Conservation (phyloP, 2,797 vertebrate genomes). For the Alfaro cultratus region DNA sequence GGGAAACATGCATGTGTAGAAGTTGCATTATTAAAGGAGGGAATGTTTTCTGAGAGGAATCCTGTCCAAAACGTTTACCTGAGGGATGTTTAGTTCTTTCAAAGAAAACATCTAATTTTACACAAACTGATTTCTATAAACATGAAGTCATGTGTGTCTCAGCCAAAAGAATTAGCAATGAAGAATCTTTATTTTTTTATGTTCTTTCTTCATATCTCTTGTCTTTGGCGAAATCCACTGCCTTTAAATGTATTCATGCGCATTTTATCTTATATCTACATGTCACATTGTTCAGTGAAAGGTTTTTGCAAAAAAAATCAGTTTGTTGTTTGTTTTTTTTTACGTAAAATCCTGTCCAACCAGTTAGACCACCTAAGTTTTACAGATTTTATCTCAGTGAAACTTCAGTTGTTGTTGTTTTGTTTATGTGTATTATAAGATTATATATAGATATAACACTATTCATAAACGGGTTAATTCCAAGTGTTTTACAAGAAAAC, state of each 20-base stretch:
- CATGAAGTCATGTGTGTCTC: not conserved
- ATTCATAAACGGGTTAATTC: not conserved
- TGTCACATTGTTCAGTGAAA: not conserved
- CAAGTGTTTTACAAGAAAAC: not conserved
- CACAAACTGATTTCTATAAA: not conserved
- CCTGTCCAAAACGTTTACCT: not conserved
- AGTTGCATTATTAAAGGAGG: conserved; percentile 11
- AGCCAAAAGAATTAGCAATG: not conserved
- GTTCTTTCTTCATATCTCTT: not conserved
- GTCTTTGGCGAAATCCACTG: not conserved
- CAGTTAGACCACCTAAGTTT: not conserved
- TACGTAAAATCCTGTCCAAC: not conserved
- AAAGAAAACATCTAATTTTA: not conserved
- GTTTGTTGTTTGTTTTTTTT: not conserved
- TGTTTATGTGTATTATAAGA: too few relatives aligned
- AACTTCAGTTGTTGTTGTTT: not conserved
- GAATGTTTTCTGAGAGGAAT: not conserved
- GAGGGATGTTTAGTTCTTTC: not conserved
- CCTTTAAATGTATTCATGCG: not conserved
- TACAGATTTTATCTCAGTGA: not conserved
- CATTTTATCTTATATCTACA: not conserved
- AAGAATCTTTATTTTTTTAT: not conserved
- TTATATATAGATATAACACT: not conserved
- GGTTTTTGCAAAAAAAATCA: not conserved
- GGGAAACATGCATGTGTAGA: conserved; percentile 23